Evolutionary conservation across 2,888 invertebrate genomes (phyloP), one percentile per base, ranked within the genome.

Genomic region (Biston stratarius): DNA sequence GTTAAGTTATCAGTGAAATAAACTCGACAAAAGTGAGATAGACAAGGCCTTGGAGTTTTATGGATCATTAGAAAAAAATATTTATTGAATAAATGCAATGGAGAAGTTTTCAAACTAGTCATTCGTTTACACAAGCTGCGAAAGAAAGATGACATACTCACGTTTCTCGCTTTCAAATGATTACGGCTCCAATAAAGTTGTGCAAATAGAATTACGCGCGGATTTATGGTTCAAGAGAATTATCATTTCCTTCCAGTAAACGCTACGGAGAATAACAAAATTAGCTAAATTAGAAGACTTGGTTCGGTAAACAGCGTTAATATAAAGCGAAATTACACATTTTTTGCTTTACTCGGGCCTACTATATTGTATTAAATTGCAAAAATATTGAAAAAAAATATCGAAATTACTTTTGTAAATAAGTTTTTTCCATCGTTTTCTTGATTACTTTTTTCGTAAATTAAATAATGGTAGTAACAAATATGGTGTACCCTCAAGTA

Each of bases 131-230:
- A 14, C 52, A 52, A 9, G 1, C 24, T 42, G 6, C 6, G 14
- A 33, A 49, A 56, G 15, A 14, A 51, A 45, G 7, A 47, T 10
- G n/a, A 53, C 38, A 24, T 56, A 49, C 38, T 56, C 49, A 12
- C 49, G n/a, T 55, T 45, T 49, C 55, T 47, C 38, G n/a, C n/a
- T 68, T 56, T 51, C 51, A 69, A 69, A 65, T 64, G 14, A 61
- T 64, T 53, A 58, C 64, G 57, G 44, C 56, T 33, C 44, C 61
- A 64, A 69, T 64, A 64, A 61, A 64, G 47, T 68, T 58, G 64
- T 48, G 45, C 56, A 61, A 68, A 69, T 65, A 42, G 59, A 49
- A 69, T 62, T 61, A 59, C 58, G 44, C 47, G 52, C 61, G 44
- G 57, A 64, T 64, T 69, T 61, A 58, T 64, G 57, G 48, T 51